phyloP scores from a whole-genome alignment of 2,888 invertebrate species.

The Gymnoscelis rufifasciata region DNA sequence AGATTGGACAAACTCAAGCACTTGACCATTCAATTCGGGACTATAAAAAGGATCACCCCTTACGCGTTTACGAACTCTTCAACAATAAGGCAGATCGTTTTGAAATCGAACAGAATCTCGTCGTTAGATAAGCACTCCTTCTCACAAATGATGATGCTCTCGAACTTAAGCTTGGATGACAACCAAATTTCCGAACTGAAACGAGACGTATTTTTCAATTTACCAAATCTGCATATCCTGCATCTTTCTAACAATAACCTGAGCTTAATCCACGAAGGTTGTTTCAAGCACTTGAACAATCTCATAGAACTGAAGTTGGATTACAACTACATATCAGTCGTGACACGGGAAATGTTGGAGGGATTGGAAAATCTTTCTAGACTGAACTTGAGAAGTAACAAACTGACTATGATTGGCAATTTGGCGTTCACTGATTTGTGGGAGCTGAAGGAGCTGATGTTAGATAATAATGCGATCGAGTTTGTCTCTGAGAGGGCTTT shows the following conservation, averaged over 20 bases:
- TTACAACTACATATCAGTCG: slow-evolving; percentile 84
- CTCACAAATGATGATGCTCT: slow-evolving; percentile 84
- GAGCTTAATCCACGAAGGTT: slow-evolving; percentile 89
- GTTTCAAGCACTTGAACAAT: slow-evolving; percentile 86
- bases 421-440: slow-evolving; percentile 88
- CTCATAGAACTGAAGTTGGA: slow-evolving; percentile 89
- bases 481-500: slow-evolving; percentile 88
- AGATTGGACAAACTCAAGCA: slow-evolving; percentile 83
- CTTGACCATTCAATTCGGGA: slow-evolving; percentile 85
- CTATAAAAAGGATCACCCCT: slow-evolving; percentile 83
- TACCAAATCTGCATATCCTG: slow-evolving; percentile 85
- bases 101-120: slow-evolving; percentile 84
- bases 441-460: slow-evolving; percentile 83
- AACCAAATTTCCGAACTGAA: slow-evolving; percentile 87
- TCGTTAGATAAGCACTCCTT: slow-evolving; percentile 84
- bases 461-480: slow-evolving; percentile 84
- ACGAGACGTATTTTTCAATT: slow-evolving; percentile 85
- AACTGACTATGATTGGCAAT: slow-evolving; percentile 87
- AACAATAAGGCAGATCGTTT: slow-evolving; percentile 82
- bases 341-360: slow-evolving; percentile 87
- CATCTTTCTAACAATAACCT: slow-evolving; percentile 92
- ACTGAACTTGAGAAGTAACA: slow-evolving; percentile 86
- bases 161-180: slow-evolving; percentile 84
- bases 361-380: slow-evolving; percentile 85
- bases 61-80: slow-evolving; percentile 88